phyloP scores from a whole-genome alignment of 2,888 invertebrate genomes.

The Dryocosmus kuriphilus region DNA sequence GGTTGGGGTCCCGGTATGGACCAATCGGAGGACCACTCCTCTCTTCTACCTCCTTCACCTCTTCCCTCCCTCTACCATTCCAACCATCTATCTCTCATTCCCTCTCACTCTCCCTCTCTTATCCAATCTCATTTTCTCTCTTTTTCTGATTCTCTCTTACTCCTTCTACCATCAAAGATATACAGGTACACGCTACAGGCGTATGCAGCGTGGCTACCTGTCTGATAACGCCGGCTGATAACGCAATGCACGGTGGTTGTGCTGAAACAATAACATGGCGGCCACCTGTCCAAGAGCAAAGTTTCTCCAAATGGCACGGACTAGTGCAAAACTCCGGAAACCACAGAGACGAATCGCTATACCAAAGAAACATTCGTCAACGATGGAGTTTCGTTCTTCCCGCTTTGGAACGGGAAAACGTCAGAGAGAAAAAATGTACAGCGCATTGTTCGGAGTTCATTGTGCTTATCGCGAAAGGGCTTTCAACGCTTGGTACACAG shows the following conservation, averaged over 20 bases:
- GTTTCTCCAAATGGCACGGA: conserved; percentile 35
- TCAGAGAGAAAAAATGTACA: conserved; percentile 16
- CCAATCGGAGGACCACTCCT: conserved; percentile 70
- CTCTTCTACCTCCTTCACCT: conserved; percentile 47
- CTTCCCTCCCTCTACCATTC: not conserved
- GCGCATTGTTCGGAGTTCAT: conserved; percentile 33
- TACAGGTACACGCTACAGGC: conserved; percentile 34
- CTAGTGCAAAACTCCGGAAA: conserved; percentile 32
- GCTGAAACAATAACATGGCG: conserved; percentile 45
- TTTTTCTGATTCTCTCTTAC: conserved; percentile 34
- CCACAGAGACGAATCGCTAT: conserved; percentile 28
- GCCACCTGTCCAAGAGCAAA: conserved; percentile 39
- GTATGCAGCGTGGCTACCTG: conserved; percentile 35
- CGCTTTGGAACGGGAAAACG: conserved; percentile 24
- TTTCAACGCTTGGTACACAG: conserved; percentile 8
- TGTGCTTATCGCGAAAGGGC: conserved; percentile 25
- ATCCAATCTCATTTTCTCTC: not conserved
- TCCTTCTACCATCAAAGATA: conserved; percentile 32
- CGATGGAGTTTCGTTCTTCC: conserved; percentile 26
- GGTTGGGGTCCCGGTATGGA: conserved; percentile 74
- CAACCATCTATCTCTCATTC: conserved; percentile 37
- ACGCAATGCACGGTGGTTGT: conserved; percentile 39
- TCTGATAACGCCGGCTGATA: conserved; percentile 43
- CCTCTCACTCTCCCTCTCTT: conserved; percentile 2
- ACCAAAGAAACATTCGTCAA: conserved; percentile 36